Evolutionary conservation across 2,888 invertebrate genomes (phyloP).

Genomic region (Morinoia aosen): DNA sequence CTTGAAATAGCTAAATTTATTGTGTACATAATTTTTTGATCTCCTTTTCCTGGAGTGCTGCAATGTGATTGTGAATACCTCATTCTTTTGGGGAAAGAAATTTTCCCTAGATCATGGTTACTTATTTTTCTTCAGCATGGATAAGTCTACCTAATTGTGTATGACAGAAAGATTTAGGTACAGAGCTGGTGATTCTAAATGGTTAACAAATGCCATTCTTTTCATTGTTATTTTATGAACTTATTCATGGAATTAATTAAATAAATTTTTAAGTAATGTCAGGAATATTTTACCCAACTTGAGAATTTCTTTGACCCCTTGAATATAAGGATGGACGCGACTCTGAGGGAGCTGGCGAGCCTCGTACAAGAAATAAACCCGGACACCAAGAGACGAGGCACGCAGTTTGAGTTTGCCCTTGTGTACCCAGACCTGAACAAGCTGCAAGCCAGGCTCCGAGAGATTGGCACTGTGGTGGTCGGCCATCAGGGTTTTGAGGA

Average conservation of each 20-base stretch:
- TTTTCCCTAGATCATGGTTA: no score
- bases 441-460: slow-evolving; percentile 85
- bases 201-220: not conserved
- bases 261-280: not conserved
- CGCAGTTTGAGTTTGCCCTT: slow-evolving; percentile 96
- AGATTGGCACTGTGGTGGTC: slow-evolving; percentile 94
- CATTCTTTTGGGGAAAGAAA: no score
- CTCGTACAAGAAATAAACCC: slow-evolving; percentile 98
- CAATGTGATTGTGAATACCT: no score
- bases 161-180: no score
- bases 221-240: not conserved
- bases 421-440: slow-evolving; percentile 77
- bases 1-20: no score
- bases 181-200: not conserved
- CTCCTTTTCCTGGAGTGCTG: no score
- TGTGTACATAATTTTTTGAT: no score
- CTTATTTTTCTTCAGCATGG: no score
- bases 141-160: no score
- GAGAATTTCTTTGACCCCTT: not conserved
- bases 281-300: not conserved
- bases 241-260: not conserved
- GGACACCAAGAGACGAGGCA: slow-evolving; percentile 94
- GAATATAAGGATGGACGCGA: slow-evolving; percentile 83
- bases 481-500: slow-evolving; percentile 95
- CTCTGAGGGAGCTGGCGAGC: slow-evolving; percentile 94